Conservation (phyloP, 1,140 invertebrate genomes). For the Pachyrhynchus sulphureomaculatus region DNA sequence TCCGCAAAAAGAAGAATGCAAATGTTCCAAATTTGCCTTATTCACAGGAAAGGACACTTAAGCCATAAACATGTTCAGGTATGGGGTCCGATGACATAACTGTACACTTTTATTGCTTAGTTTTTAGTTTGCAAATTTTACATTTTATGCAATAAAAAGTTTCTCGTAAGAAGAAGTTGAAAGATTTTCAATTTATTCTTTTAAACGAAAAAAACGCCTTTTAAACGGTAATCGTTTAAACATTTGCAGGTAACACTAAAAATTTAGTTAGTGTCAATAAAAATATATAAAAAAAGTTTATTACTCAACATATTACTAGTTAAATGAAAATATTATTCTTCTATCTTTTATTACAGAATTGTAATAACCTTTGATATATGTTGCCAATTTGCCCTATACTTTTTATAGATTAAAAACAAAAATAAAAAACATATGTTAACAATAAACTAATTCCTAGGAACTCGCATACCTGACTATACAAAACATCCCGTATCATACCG, state of each 20-base stretch:
- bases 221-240: no score
- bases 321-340: no score
- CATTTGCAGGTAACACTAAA: no score
- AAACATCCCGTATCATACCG: constrained; percentile 37
- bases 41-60: background rate
- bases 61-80: constrained; percentile 18
- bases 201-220: no score
- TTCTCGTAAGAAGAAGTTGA: background rate
- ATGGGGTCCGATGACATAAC: constrained; percentile 10
- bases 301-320: no score
- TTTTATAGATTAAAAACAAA: background rate
- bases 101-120: constrained; percentile 2
- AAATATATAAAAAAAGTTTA: no score
- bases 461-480: constrained; percentile 50
- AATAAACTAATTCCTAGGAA: constrained; percentile 40
- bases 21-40: constrained; percentile 12
- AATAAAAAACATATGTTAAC: constrained; percentile 9
- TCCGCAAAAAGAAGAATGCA: constrained; percentile 9
- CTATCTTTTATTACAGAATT: no score
- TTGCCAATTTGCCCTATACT: constrained; percentile 7
- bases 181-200: no score
- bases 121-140: constrained; percentile 3
- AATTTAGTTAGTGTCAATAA: no score
- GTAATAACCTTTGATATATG: no score
- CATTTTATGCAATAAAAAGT: constrained; percentile 9